Evolutionary conservation across 2,113 vertebrate genomes (phyloP), one percentile per base, ranked within the genome.

Genomic region (Chlorodrepanis virens): DNA sequence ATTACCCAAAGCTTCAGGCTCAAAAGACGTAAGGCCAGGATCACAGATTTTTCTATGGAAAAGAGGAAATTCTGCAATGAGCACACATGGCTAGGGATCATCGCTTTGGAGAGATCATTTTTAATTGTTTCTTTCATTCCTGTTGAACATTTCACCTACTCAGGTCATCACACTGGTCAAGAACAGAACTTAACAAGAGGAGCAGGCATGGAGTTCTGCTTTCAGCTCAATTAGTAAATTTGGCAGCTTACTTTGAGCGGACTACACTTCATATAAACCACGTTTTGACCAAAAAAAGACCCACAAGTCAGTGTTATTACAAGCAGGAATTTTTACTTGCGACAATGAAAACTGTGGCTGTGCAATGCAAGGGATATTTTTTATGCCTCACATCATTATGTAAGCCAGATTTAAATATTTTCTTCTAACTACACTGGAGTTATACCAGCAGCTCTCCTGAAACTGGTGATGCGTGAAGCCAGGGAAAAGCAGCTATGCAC

Each of bases 1-100:
- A 97, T 99, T 99, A 50, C 99, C 99, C 98, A 99, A 79, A 64
- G 99, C 99, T 97, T 99, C 99, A 2, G 99, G 99, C 96, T 99
- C 99, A 94, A 99, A 99, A 79, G 99, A 99, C 0, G 99, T 99
- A 88, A 99, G 98, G 53, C 99, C 99, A 8, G 99, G 99, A 89
- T 99, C 99, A 96, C 99, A 99, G 40, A 99, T 99, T 97, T 99
- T 99, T 89, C 99, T 99, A 97, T 28, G 82, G 95, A 29, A 91
- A 91, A 89, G 91, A 83, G 20, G 47, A 31, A 70, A 91, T 67
- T 57, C 78, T 42, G 65, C 14, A 77, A 53, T 21, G 15, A 88
- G 52, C 25, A 56, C 11, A 28, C 1, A 17, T n/a, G 25, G 10
- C 25, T 59, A 44, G 5, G 5, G 35, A 83, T 33, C 21, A n/a